Evolutionary conservation across 2,888 invertebrate species (phyloP).

Genomic region (Cosmia pyralina): DNA sequence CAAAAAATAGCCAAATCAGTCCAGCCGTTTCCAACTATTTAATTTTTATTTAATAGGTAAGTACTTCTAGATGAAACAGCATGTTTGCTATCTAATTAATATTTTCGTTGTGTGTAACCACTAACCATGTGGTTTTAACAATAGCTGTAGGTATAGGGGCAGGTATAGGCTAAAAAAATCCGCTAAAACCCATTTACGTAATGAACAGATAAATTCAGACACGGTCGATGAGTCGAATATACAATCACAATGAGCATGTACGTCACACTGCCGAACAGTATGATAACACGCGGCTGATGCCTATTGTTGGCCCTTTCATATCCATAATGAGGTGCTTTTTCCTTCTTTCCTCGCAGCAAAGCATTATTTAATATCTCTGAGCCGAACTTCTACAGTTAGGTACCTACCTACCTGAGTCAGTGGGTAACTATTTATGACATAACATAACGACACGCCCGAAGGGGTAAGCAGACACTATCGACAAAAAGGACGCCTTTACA

Average conservation of each 20-base stretch:
- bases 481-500: too few species aligned
- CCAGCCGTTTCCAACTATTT: too few species aligned
- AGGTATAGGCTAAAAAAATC: conserved; percentile 3
- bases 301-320: neutral
- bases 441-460: neutral
- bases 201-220: conserved; percentile 14
- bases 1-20: too few species aligned
- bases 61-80: too few species aligned
- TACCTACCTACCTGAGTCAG: neutral
- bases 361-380: neutral
- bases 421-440: neutral
- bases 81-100: too few species aligned
- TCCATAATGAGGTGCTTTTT: neutral
- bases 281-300: neutral
- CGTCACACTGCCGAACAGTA: neutral
- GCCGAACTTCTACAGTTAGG: neutral
- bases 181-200: conserved; percentile 13
- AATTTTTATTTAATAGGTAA: too few species aligned
- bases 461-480: neutral
- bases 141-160: neutral
- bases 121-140: conserved; percentile 1
- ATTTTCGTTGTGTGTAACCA: too few species aligned
- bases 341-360: neutral
- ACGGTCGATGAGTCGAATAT: neutral
- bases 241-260: neutral